Base-by-base conservation (phyloP, 2,113 vertebrate species). In the Ameiurus melas region DNA sequence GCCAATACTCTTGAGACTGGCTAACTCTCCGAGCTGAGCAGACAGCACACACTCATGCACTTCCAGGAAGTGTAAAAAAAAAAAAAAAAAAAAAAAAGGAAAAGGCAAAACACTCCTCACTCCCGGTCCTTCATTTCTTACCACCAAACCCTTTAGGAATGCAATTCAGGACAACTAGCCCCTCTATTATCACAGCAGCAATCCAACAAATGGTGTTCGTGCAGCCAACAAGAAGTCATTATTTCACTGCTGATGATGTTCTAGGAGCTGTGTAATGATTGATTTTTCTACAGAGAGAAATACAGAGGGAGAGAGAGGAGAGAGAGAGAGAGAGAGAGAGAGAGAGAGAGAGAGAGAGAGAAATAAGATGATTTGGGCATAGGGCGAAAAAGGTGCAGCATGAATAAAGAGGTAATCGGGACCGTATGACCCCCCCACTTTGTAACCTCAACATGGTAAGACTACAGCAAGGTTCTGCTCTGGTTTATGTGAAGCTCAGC, bases 131-230 rank as follows among this genome's bases (percentile, higher is more conserved):
- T 85, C 62, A 73, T 70, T 83, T 58, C 36, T 58, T 73, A n/a
- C 47, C 17, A 57, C 20, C 53, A 83, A 83, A 17, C 66, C 39
- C 47, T 66, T 86, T 77, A 85, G 55, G 36, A 77, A 88, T 58
- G 86, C 86, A 79, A 78, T 84, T 68, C 84, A 84, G 33, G 64
- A 66, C 84, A 83, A 89, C 81, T 89, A 87, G 83, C 85, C 66
- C 27, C 43, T 90, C 75, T 43, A 66, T 85, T 84, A 87, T 86
- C 88, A 87, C 87, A 89, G 87, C 88, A 87, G 78, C 83, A 85
- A 83, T 78, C 39, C 53, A 66, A 78, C 88, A 79, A 79, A 36
- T 79, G 71, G 53, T 14, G 83, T 55, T 68, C 78, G 53, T 71
- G 43, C 58, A 51, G n/a, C 73, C 82, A 77, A 58, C 77, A 70